These are phyloP conservation scores for Xylophagus ater DNA, from an alignment of 2,888 invertebrate genomes.

Conservation along the genomic window DNA sequence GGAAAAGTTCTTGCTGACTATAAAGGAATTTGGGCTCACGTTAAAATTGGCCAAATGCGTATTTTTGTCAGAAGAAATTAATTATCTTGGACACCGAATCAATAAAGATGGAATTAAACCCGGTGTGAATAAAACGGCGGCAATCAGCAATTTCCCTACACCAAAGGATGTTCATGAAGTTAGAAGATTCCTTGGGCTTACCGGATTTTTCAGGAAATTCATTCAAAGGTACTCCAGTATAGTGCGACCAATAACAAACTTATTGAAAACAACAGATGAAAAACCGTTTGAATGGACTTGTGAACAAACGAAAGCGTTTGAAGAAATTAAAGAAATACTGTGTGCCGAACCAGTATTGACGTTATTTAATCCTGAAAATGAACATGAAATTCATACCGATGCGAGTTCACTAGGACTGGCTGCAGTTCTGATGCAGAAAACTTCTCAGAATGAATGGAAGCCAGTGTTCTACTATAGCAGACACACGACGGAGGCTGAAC, in stretches of 20 bases:
- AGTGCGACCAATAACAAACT: conserved; percentile 11
- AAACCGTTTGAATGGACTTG: neutral
- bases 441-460: conserved; percentile 9
- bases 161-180: conserved; percentile 23
- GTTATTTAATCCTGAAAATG: too few species aligned
- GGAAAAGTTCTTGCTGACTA: neutral
- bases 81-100: neutral
- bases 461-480: conserved; percentile 28
- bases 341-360: too few species aligned
- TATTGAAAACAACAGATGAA: conserved; percentile 1
- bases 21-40: neutral
- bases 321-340: too few species aligned
- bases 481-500: conserved; percentile 26
- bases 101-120: neutral
- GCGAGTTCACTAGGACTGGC: too few species aligned
- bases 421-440: neutral
- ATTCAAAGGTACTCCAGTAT: conserved; percentile 12
- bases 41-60: neutral
- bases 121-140: too few species aligned
- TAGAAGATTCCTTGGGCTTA: conserved; percentile 20
- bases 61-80: conserved; percentile 1
- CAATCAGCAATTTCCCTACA: conserved; percentile 23
- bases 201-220: conserved; percentile 15
- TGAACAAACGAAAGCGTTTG: too few species aligned
- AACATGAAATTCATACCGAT: too few species aligned